Evolutionary conservation across 2,888 invertebrate genomes (phyloP), one percentile per base, ranked within the genome.

Genomic region (Drosophila antonietae): DNA sequence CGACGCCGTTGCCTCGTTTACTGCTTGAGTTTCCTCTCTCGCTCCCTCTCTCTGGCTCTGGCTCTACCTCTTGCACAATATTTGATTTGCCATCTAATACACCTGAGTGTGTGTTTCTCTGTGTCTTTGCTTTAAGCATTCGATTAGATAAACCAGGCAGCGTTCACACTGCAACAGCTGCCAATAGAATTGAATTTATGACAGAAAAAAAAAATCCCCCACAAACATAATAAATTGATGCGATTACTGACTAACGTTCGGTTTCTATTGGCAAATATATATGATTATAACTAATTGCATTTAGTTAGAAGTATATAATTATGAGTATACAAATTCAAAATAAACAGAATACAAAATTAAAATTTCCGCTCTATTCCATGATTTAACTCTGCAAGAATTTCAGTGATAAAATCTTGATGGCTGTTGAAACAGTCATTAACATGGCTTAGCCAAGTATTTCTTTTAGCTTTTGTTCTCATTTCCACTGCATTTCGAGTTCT

Each of bases 1-100:
- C 41, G 61, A 64, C 57, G 61, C n/a, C 57, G 61, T 14, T 56
- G 53, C 33, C 56, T 59, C 37, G 33, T 28, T 55, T 41, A 12
- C 39, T 39, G n/a, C 43, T 60, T 68, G 59, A 55, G 68, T 66
- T 74, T 63, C 60, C 68, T 62, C 67, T 62, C 68, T 10, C 33
- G 20, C 20, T 23, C 23, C 23, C 23, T 23, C 53, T 43, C 43
- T n/a, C 7, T 39, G 7, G 20, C 23, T 20, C 23, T 55, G 49
- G 37, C 68, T 53, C n/a, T n/a, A n/a, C n/a, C n/a, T n/a, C 58
- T 79, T 79, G 71, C 79, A 62, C 79, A 79, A 79, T 79, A 68
- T 74, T 79, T 59, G 77, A 68, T 70, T 77, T 71, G 74, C 33
- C 63, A 43, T 60, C 49, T 60, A 57, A 51, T 62, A 55, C 37